Evolutionary conservation across 2,888 invertebrate genomes (phyloP).

Genomic region (Bimastos eiseni): DNA sequence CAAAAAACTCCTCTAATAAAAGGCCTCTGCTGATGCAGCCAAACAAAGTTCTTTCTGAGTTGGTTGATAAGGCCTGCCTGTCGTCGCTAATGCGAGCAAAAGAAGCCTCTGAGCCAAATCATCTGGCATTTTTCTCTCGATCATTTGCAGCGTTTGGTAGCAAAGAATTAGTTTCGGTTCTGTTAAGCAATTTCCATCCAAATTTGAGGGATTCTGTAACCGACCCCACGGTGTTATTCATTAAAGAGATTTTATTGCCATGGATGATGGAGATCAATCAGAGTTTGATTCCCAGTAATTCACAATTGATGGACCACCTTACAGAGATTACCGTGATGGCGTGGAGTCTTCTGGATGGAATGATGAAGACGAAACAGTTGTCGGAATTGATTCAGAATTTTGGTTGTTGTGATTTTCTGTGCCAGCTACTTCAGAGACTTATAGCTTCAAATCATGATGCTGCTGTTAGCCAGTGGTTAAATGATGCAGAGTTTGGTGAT

Average conservation of each 20-base stretch:
- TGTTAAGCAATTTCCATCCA: neutral
- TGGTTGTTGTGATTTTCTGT: neutral
- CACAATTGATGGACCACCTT: neutral
- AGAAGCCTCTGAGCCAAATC: neutral
- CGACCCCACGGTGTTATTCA: neutral
- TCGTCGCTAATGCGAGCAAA: neutral
- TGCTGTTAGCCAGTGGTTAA: constrained; percentile 45
- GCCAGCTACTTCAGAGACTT: neutral
- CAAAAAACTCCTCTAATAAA: neutral
- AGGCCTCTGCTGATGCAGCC: neutral
- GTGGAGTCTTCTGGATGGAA: neutral
- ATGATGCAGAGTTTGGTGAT: constrained; percentile 47
- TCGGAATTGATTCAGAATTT: neutral
- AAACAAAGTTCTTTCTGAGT: neutral
- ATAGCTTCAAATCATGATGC: neutral
- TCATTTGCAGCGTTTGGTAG: neutral
- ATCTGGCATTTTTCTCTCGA: neutral
- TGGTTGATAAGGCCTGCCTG: neutral
- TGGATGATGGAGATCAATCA: neutral
- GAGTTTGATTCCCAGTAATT: neutral
- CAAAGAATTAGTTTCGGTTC: neutral
- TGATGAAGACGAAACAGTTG: neutral
- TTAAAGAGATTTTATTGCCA: neutral
- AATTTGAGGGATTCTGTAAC: neutral
- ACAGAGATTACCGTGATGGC: neutral